Evolutionary conservation across 2,113 vertebrate genomes (phyloP).

Genomic region (Poeciliopsis occidentalis): DNA sequence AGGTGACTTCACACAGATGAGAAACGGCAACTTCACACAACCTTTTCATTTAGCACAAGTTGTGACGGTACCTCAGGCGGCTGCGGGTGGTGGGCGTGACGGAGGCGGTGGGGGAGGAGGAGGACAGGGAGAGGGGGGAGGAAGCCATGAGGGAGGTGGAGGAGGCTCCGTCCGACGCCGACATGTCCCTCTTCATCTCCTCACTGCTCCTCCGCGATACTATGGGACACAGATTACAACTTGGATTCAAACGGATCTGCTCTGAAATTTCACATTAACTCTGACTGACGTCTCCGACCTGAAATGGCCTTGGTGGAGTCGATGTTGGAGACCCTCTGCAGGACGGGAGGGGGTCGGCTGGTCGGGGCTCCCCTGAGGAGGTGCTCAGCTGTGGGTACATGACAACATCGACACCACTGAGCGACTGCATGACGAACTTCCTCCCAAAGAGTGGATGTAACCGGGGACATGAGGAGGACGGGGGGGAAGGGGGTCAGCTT

Average conservation of each 20-base stretch:
- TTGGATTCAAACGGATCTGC: background rate
- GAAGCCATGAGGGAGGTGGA: slow-evolving; percentile 88
- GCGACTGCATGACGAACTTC: slow-evolving; percentile 32
- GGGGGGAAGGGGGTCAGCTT: slow-evolving; percentile 12
- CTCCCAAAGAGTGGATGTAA: slow-evolving; percentile 34
- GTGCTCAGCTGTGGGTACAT: slow-evolving; percentile 80
- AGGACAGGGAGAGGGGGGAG: slow-evolving; percentile 89
- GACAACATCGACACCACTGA: slow-evolving; percentile 32
- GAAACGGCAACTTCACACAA: background rate
- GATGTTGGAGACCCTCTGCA: slow-evolving; percentile 89
- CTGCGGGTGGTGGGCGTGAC: slow-evolving; percentile 92
- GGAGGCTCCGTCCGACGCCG: slow-evolving; percentile 83
- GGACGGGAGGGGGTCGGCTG: slow-evolving; percentile 82
- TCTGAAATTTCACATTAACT: background rate
- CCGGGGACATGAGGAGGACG: too few relatives aligned
- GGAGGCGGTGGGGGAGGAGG: slow-evolving; percentile 91
- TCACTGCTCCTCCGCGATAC: slow-evolving; percentile 92
- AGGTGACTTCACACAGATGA: background rate
- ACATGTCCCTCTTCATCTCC: slow-evolving; percentile 91
- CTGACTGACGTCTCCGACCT: slow-evolving; percentile 73
- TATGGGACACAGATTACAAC: slow-evolving; percentile 49
- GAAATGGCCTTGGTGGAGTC: slow-evolving; percentile 89
- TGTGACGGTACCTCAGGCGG: slow-evolving; percentile 85
- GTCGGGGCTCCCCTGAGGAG: slow-evolving; percentile 85
- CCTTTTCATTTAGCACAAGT: too few relatives aligned